These are phyloP conservation scores for Tupiocoris notatus DNA, from an alignment of 2,888 invertebrate species.

Conservation along the genomic window DNA sequence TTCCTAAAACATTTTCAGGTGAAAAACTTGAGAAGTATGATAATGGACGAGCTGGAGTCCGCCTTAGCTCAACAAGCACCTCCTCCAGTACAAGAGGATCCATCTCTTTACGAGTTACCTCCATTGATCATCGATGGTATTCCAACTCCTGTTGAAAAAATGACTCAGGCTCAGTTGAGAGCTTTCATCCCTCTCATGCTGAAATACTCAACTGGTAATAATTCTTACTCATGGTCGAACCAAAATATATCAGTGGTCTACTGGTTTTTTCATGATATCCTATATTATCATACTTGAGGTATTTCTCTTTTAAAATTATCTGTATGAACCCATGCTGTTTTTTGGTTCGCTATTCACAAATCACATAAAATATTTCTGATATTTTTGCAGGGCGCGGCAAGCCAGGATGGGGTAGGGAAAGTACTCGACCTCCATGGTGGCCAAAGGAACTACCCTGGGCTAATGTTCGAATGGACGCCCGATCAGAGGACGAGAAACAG, in stretches of 20 bases:
- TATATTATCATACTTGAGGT: neutral
- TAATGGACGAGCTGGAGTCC: constrained; percentile 92
- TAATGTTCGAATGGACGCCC: constrained; percentile 94
- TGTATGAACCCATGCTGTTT: no score
- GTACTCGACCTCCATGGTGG: constrained; percentile 97
- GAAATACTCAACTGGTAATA: constrained; percentile 90
- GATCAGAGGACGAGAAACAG: constrained; percentile 94
- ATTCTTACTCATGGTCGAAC: no score
- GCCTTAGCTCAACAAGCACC: constrained; percentile 91
- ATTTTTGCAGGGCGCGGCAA: constrained; percentile 72
- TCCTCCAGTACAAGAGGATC: constrained; percentile 81
- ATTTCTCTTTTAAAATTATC: neutral
- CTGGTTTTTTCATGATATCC: no score
- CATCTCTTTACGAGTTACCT: constrained; percentile 90
- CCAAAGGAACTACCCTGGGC: constrained; percentile 97
- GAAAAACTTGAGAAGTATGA: constrained; percentile 81
- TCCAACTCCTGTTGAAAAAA: constrained; percentile 97
- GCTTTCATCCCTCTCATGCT: constrained; percentile 97
- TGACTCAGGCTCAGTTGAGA: constrained; percentile 95
- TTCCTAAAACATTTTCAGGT: no score
- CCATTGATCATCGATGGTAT: constrained; percentile 96
- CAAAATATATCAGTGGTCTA: no score
- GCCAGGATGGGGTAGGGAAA: constrained; percentile 96
- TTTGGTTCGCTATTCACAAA: no score
- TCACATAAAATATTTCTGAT: no score